Base-by-base conservation (phyloP, 1,140 invertebrate species). In the Oedothorax gibbosus region DNA sequence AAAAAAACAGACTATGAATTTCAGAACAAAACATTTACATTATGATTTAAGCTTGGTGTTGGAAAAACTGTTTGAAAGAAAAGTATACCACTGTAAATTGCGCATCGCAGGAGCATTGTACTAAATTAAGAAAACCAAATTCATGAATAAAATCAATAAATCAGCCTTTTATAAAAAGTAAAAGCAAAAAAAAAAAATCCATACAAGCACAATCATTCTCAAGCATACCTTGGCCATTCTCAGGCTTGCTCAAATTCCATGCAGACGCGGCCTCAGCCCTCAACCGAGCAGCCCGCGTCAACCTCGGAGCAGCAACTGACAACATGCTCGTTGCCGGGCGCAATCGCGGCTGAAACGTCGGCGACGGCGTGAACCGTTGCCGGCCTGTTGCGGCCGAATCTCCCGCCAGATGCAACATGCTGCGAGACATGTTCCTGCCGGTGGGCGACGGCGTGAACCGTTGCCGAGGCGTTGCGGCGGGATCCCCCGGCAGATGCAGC, bases 251-350 rank as follows among this genome's bases (percentile, higher is more conserved):
- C 35, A 86, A 60, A 72, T 85, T 85, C 83, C 73, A 80, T 72
- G 77, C 73, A 82, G 85, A 86, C 51, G 64, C 57, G 15, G 79
- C 85, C 20, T 84, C 53, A 35, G 79, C 75, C 35, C 86, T 51
- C 5, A 86, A 66, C 0, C 79, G 82, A 35, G 86, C 85, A 69
- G 86, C 77, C 50, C 86, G 76, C 10, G 86, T 87, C 15, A 82
- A 83, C 14, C 86, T 85, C 0, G 86, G 86, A 15, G 86, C 53
- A 10, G 53, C 62, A 78, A 57, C 65, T 35, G 76, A 71, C 56
- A 82, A 54, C 85, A 86, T 86, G 69, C 85, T 86, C 50, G 78
- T 54, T 18, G 84, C 71, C 12, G 71, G 51, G 9, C 76, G 53
- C 66, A 75, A 69, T 11, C 15, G 35, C 50, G 54, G 69, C 11